phyloP scores from a whole-genome alignment of 1,140 invertebrate genomes.

The Armadillidium nasatum region DNA sequence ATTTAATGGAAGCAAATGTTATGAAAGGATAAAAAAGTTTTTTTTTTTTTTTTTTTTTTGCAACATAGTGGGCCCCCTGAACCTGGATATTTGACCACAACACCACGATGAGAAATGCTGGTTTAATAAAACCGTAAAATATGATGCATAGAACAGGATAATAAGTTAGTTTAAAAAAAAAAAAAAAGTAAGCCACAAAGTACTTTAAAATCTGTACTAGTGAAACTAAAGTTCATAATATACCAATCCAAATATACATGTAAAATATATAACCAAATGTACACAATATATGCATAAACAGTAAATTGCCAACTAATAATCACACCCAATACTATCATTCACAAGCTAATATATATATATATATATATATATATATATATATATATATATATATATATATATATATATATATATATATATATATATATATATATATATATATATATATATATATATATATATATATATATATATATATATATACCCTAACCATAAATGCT shows the following conservation, averaged over 20 bases:
- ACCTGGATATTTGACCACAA: too few relatives aligned
- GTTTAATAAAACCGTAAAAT: too few relatives aligned
- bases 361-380: constrained; percentile 6
- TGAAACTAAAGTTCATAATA: neutral
- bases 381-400: constrained; percentile 2
- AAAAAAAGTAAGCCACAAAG: neutral
- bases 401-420: neutral
- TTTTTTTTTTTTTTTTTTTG: too few relatives aligned
- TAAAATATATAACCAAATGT: neutral
- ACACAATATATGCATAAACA: neutral
- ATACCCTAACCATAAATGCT: neutral
- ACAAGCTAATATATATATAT: neutral
- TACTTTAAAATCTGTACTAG: neutral
- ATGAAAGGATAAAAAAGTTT: too few relatives aligned
- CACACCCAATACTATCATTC: neutral
- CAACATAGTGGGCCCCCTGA: too few relatives aligned
- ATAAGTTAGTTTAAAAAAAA: too few relatives aligned
- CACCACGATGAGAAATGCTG: too few relatives aligned
- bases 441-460: neutral
- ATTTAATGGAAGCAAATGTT: too few relatives aligned
- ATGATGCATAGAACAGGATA: too few relatives aligned
- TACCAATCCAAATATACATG: neutral
- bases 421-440: neutral
- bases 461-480: neutral
- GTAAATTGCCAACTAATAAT: neutral